Evolutionary conservation across 2,113 vertebrate genomes (phyloP).

Genomic region (Cyanocitta stelleri): DNA sequence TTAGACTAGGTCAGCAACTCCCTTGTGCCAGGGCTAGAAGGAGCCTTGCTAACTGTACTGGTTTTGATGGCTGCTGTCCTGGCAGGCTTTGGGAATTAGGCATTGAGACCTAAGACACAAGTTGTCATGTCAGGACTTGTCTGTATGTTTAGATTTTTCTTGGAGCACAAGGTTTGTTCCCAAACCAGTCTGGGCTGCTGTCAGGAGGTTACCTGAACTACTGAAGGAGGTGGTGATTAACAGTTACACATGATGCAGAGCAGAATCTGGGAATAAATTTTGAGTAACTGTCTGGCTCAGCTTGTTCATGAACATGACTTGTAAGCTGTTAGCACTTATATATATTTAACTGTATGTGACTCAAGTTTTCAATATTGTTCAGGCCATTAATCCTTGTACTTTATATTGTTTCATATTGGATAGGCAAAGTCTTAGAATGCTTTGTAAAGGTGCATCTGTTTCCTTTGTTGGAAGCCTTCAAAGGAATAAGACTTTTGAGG

Average conservation of each 20-base stretch:
- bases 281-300: not conserved
- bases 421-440: not conserved
- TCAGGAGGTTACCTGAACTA: not conserved
- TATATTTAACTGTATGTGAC: not conserved
- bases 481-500: not conserved
- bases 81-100: not conserved
- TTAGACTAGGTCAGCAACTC: not conserved
- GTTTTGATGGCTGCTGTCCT: not conserved
- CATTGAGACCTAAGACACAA: not conserved
- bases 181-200: not conserved
- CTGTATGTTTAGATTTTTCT: not conserved
- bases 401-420: not conserved
- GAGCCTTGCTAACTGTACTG: not conserved
- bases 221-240: not conserved
- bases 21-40: not conserved
- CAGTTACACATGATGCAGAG: not conserved
- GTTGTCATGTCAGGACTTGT: not conserved
- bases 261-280: not conserved
- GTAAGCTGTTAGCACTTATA: not conserved
- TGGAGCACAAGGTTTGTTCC: not conserved
- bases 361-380: not conserved
- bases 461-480: not conserved
- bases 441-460: not conserved
- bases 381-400: not conserved
- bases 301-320: not conserved